Base-by-base conservation (phyloP, 2,888 invertebrate genomes). In the Eumacrocentrus americanus region DNA sequence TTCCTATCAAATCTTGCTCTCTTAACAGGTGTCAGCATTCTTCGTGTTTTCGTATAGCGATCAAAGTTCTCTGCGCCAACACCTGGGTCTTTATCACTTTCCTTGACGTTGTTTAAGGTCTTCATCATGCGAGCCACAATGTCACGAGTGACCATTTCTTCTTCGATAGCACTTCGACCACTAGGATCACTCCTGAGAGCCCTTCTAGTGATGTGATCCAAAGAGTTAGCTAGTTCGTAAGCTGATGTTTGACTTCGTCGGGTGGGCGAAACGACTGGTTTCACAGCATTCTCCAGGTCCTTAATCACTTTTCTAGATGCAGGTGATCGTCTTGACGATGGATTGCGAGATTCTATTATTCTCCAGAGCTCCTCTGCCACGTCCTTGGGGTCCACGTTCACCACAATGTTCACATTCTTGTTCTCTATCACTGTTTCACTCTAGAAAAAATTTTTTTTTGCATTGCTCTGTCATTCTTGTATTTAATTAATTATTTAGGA, bases 401-500 rank as follows among this genome's bases (percentile, higher is more conserved):
- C 65, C 16, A 72, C 63, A 29, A 72, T 61, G 29, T 72, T 72
- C 3, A 71, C 65, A 25, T 72, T 72, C 55, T 69, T 70, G 40
- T 72, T 72, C 7, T 67, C 53, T 3, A 70, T 65, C 5, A 68
- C 14, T 11, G 66, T 60, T 9, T 60, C 54, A 9, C 34, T 18
- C 66, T 69, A 46, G 12, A 65, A 4, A 29, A 62, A 18, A 47
- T 25, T 37, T 2, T 20, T 48, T 48, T 29, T 16, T 35, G 18
- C 5, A 9, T 50, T 6, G 14, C 12, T 20, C 2, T 46, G 20
- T 53, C 6, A 16, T 22, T 40, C 38, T 16, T 34, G n/a, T n/a
- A n/a, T n/a, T n/a, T n/a, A n/a, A n/a, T n/a, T n/a, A n/a, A n/a
- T n/a, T n/a, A n/a, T n/a, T n/a, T n/a, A n/a, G n/a, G n/a, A n/a